Evolutionary conservation across 2,113 vertebrate genomes (phyloP).

Genomic region (Gobiocypris rarus): DNA sequence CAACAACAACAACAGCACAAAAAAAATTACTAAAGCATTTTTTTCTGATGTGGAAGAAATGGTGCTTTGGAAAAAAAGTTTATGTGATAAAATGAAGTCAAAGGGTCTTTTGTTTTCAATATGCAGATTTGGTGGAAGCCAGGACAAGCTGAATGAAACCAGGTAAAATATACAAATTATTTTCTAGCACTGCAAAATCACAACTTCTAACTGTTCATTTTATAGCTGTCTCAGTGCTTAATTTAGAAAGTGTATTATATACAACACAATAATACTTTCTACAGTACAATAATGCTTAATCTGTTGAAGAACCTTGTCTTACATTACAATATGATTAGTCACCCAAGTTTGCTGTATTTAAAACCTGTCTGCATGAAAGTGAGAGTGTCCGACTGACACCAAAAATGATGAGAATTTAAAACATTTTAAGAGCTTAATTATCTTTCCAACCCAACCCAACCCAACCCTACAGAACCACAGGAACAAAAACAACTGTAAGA

Average conservation of each 20-base stretch:
- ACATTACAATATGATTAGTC: background rate
- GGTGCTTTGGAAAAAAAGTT: background rate
- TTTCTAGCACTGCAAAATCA: background rate
- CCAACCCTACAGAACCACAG: slow-evolving; percentile 42
- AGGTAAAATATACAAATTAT: slow-evolving; percentile 56
- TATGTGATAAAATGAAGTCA: background rate
- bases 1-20: too few species aligned
- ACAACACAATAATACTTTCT: background rate
- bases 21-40: background rate
- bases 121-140: slow-evolving; percentile 67
- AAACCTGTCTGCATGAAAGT: background rate
- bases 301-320: background rate
- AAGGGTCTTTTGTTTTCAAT: slow-evolving; percentile 29
- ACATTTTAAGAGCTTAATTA: slow-evolving; percentile 31
- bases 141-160: slow-evolving; percentile 57
- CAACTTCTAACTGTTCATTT: background rate
- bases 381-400: background rate
- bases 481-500: slow-evolving; percentile 42
- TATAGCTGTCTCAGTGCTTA: background rate
- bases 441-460: slow-evolving; percentile 33
- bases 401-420: background rate
- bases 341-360: background rate
- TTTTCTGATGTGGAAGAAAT: background rate
- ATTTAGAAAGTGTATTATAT: background rate
- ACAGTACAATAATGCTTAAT: background rate